A percentile compares a stretch with the other conserved stretches of the same genome.
phyloP scores from a whole-genome alignment of 23 tunicate species.

The Trididemnum nubilum region DNA sequence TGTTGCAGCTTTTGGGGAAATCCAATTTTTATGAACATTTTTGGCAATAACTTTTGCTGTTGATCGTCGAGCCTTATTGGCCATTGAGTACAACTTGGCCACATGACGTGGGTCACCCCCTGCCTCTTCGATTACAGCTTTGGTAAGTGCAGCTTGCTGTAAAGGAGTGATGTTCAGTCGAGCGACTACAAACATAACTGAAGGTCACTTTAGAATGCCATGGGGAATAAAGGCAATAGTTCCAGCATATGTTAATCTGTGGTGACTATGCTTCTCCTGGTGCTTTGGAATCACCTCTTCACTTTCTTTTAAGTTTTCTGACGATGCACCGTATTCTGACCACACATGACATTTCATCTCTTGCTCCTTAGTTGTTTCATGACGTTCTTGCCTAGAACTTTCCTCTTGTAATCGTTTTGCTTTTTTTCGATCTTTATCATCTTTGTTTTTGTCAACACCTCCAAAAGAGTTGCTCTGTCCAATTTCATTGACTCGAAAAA shows the following conservation, averaged over 20 bases:
- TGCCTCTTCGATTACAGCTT: no score
- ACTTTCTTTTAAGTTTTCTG: background rate
- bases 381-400: background rate
- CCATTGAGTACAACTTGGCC: no score
- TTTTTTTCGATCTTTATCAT: constrained; percentile 15
- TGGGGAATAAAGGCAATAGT: constrained; percentile 5
- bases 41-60: no score
- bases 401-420: background rate
- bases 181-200: constrained; percentile 7
- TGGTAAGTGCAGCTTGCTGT: no score
- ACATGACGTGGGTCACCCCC: no score
- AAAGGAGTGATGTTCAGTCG: no score
- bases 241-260: constrained; percentile 11
- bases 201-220: constrained; percentile 7
- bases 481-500: background rate
- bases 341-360: background rate
- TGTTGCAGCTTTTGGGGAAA: no score
- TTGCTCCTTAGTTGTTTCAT: background rate
- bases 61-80: no score
- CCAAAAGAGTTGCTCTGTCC: background rate
- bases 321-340: background rate
- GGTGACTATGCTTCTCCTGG: constrained; percentile 3
- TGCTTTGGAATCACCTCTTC: constrained; percentile 4
- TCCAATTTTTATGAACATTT: no score
- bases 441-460: constrained; percentile 13